Evolutionary conservation across 2,888 invertebrate genomes (phyloP), one percentile per base, ranked within the genome.

Genomic region (Hemicrepidius hirtus): DNA sequence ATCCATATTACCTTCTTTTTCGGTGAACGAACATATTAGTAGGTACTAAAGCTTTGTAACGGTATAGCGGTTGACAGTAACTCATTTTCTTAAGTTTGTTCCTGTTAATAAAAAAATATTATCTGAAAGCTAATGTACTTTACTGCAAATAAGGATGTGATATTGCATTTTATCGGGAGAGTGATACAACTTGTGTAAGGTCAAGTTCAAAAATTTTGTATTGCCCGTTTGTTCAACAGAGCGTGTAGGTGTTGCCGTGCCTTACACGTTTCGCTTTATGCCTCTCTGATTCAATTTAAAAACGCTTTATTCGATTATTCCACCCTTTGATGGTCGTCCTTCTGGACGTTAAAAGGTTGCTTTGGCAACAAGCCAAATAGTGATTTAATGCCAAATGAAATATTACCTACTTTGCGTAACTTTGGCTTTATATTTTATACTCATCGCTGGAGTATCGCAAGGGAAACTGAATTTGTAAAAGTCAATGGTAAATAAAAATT

Each of bases 231-330:
- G 60, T 13, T 24, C 44, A 44, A 18, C 21, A 21, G 20, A 41
- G 41, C 44, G 60, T 40, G 9, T 21, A 40, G 24, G 41, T 60
- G 60, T 44, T 57, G 57, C 20, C 20, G 18, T 20, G 20, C 57
- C 13, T 35, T 44, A 44, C 28, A 44, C 60, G 16, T 60, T 60
- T 44, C 41, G 12, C 60, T 60, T 60, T 60, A 60, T 60, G 60
- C 60, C 44, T 28, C 41, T 28, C 24, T 44, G 60, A 40, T 28
- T 44, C 44, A 40, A 60, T 60, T 60, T 44, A 60, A 60, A 60
- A 44, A 60, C 60, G 60, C 41, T 24, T 60, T 60, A 60, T 60
- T 60, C n/a, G 60, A 60, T 60, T 60, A 44, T 60, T 60, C 60
- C 60, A 28, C 60, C 24, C 24, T 60, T 60, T 44, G 44, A 44